Conservation (phyloP, 2,797 vertebrate species). For the Leptatherina wallacei region DNA sequence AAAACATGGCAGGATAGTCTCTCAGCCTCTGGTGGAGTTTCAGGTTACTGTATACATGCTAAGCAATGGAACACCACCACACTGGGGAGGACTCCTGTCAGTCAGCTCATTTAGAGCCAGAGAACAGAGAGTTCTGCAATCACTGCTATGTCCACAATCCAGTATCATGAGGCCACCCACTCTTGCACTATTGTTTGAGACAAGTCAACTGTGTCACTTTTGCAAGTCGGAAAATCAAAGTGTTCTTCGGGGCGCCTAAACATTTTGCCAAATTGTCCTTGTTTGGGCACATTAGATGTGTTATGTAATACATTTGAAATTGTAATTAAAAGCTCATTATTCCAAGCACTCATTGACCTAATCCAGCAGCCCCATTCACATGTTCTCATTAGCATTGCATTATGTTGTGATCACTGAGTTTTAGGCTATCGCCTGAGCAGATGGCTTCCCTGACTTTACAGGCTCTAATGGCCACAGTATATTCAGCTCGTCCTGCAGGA, state of each 20-base stretch:
- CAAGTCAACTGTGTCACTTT: constrained; percentile 55
- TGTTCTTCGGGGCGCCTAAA: constrained; percentile 38
- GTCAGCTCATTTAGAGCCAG: constrained; percentile 39
- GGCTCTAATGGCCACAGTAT: background rate
- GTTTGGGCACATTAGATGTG: constrained; percentile 26
- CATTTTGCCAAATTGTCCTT: constrained; percentile 45
- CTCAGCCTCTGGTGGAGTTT: constrained; percentile 15
- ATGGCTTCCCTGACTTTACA: constrained; percentile 15
- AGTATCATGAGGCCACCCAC: constrained; percentile 44
- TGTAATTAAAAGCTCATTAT: constrained; percentile 65
- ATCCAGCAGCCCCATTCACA: constrained; percentile 26
- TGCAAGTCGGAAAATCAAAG: constrained; percentile 62
- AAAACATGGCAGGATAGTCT: background rate
- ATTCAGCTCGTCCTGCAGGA: background rate
- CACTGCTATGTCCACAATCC: constrained; percentile 20
- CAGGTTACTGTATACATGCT: constrained; percentile 19
- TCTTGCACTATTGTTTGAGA: constrained; percentile 50
- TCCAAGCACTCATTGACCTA: constrained; percentile 41
- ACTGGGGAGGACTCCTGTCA: constrained; percentile 28
- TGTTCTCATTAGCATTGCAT: constrained; percentile 55
- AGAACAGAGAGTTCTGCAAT: constrained; percentile 27
- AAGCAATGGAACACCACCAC: constrained; percentile 4
- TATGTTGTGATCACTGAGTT: constrained; percentile 36
- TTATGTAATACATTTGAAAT: constrained; percentile 65
- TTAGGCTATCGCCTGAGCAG: constrained; percentile 3